These are phyloP conservation scores for Eriocheir sinensis DNA, from an alignment of 1,140 invertebrate species.

Conservation along the genomic window DNA sequence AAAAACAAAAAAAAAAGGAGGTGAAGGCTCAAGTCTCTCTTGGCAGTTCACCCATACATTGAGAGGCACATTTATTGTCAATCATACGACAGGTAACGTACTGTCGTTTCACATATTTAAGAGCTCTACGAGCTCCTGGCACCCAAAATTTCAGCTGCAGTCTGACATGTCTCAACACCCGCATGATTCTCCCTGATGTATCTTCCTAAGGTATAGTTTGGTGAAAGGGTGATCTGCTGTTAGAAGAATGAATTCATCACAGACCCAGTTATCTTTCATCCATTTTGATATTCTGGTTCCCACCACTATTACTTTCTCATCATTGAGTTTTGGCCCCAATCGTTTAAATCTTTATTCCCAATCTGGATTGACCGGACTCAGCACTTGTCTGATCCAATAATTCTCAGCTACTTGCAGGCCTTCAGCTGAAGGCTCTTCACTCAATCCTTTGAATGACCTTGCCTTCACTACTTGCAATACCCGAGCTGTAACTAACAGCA, in stretches of 20 bases:
- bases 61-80: neutral
- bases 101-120: neutral
- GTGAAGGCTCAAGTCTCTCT: constrained; percentile 44
- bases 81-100: constrained; percentile 28
- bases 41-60: neutral
- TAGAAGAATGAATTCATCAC: neutral
- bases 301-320: constrained; percentile 26
- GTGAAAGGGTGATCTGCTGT: neutral
- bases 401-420: neutral
- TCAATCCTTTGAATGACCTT: constrained; percentile 25
- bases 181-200: constrained; percentile 36
- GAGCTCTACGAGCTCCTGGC: neutral
- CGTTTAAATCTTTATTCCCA: neutral
- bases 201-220: neutral
- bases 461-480: neutral
- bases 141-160: neutral
- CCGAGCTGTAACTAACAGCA: neutral
- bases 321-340: neutral
- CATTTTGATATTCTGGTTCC: constrained; percentile 19
- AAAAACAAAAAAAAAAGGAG: too few species aligned
- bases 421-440: neutral
- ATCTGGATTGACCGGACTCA: neutral
- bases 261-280: constrained; percentile 38
- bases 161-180: neutral
- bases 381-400: constrained; percentile 8